These are phyloP conservation scores for Tricholaema leucomelas DNA, from an alignment of 2,113 vertebrate genomes.

Conservation along the genomic window DNA sequence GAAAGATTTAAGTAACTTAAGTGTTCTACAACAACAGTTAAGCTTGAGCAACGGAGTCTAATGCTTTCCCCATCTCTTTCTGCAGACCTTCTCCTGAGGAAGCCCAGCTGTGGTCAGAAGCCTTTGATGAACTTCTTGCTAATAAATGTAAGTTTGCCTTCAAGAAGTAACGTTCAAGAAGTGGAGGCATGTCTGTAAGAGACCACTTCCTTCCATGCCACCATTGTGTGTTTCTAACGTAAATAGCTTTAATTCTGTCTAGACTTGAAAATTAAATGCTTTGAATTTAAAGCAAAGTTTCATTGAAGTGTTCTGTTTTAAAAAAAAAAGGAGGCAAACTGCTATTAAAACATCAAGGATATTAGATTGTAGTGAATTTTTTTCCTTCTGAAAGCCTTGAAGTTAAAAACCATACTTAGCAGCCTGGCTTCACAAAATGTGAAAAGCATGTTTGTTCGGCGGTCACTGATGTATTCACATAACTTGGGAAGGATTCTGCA, in stretches of 20 bases:
- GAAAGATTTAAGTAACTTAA: not conserved
- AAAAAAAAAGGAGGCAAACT: not conserved
- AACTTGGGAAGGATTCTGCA: not conserved
- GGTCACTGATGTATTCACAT: rapidly evolving
- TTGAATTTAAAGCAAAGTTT: not conserved
- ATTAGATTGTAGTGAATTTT: not conserved
- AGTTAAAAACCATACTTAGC: not conserved
- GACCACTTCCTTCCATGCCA: not conserved
- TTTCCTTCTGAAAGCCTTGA: not conserved
- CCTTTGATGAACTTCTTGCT: constrained; percentile 87
- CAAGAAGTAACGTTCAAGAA: not conserved
- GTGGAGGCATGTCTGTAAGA: not conserved
- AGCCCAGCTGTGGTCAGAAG: constrained; percentile 86
- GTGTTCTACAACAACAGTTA: not conserved
- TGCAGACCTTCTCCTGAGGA: constrained; percentile 87
- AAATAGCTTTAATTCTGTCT: not conserved
- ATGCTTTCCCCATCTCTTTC: not conserved
- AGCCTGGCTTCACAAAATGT: not conserved
- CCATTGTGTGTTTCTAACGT: not conserved
- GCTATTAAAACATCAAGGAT: not conserved
- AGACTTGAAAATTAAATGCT: not conserved
- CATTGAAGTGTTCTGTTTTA: not conserved
- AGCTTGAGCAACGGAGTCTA: not conserved
- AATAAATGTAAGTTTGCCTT: constrained; percentile 86
- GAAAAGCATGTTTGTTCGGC: not conserved